Conservation (phyloP, 2,888 invertebrate species). For the Stenurella melanura region DNA sequence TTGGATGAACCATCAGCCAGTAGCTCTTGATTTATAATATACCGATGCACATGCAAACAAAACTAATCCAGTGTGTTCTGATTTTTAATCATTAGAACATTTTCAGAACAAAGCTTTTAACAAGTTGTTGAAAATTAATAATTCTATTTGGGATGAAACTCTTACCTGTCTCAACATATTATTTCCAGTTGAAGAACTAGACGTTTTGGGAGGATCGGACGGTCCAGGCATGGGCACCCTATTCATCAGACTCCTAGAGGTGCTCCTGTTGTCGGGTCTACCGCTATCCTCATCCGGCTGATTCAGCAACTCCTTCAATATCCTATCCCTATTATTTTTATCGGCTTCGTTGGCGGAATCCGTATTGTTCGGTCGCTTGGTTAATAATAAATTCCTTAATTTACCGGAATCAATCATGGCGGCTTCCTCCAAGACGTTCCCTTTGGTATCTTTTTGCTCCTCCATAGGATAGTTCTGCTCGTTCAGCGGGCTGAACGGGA, state of each 20-base stretch:
- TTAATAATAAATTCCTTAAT: constrained; percentile 78
- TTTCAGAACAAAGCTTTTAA: no score
- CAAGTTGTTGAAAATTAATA: no score
- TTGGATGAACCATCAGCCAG: no score
- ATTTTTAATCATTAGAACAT: no score
- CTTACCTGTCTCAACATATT: constrained; percentile 81
- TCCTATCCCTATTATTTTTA: constrained; percentile 73
- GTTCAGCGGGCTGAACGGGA: constrained; percentile 80
- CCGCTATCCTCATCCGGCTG: constrained; percentile 79
- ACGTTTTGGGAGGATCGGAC: constrained; percentile 66
- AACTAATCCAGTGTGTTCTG: no score
- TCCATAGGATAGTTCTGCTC: constrained; percentile 73
- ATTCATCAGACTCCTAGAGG: constrained; percentile 70
- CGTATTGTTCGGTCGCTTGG: constrained; percentile 71
- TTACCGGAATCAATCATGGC: constrained; percentile 71
- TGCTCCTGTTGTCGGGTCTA: constrained; percentile 72
- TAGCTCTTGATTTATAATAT: no score
- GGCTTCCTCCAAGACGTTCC: constrained; percentile 72
- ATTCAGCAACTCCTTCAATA: constrained; percentile 79
- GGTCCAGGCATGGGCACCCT: constrained; percentile 71
- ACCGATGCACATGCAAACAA: no score
- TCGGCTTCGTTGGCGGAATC: constrained; percentile 67
- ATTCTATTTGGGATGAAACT: constrained; percentile 38
- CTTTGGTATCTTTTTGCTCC: constrained; percentile 74
- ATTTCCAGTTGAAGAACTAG: constrained; percentile 67